Percentiles rank a stretch among this genome's conserved stretches.
Conservation (phyloP, 2,113 vertebrate species). For the Halichoerus grypus region DNA sequence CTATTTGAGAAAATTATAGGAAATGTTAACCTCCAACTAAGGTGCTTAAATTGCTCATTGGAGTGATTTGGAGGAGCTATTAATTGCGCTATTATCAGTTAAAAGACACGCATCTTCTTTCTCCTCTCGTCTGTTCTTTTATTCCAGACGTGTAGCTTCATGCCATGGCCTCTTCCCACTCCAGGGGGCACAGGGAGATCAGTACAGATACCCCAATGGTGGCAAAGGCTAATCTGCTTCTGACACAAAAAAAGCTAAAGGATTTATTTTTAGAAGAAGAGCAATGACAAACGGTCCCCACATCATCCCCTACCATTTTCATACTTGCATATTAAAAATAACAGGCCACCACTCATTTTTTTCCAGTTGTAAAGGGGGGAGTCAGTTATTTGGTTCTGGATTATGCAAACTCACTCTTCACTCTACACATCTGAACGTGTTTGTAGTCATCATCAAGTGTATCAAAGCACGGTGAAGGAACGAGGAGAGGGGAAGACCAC, state of each 20-base stretch:
- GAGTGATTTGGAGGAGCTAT: background rate
- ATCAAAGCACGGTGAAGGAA: background rate
- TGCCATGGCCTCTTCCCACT: background rate
- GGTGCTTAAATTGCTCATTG: conserved; percentile 4
- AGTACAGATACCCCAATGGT: background rate
- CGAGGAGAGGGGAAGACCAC: no score
- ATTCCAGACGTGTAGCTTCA: background rate
- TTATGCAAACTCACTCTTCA: background rate
- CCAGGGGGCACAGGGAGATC: background rate
- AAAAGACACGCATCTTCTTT: background rate
- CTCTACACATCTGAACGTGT: no score
- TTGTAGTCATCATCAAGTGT: background rate
- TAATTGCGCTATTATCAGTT: background rate
- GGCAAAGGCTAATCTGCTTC: background rate
- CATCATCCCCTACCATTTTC: background rate
- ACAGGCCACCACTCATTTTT: background rate
- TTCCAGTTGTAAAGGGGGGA: background rate
- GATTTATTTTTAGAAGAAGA: background rate
- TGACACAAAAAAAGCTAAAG: background rate
- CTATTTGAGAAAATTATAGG: conserved; percentile 28
- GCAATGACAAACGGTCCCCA: background rate
- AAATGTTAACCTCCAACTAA: conserved; percentile 12
- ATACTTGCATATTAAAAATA: background rate
- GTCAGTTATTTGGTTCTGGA: background rate
- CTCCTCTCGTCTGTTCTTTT: background rate